phyloP scores from a whole-genome alignment of 1,140 invertebrate genomes.

The Leucophenga varia region DNA sequence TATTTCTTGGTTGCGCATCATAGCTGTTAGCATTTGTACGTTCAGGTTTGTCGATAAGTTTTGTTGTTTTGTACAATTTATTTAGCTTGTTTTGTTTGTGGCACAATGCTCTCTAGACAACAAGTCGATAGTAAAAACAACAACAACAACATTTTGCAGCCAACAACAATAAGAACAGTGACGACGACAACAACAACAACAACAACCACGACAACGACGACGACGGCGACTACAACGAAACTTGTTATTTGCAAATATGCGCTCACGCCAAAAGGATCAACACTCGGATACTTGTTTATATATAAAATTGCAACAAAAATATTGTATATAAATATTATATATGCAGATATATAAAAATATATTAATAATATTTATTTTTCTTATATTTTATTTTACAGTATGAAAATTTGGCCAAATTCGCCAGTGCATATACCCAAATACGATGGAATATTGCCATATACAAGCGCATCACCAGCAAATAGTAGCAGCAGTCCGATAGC shows the following conservation, averaged over 20 bases:
- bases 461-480: slow-evolving; percentile 39
- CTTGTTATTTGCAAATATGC: slow-evolving; percentile 38
- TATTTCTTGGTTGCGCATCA: too few species aligned
- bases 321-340: slow-evolving; percentile 24
- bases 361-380: slow-evolving; percentile 4
- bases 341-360: slow-evolving; percentile 2
- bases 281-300: slow-evolving; percentile 16
- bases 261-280: slow-evolving; percentile 40
- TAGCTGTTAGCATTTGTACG: too few species aligned
- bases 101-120: too few species aligned
- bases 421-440: slow-evolving; percentile 56
- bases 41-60: too few species aligned
- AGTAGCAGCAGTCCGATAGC: slow-evolving; percentile 49
- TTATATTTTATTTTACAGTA: slow-evolving; percentile 27
- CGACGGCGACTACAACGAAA: too few species aligned
- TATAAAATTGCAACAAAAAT: slow-evolving; percentile 9
- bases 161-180: too few species aligned
- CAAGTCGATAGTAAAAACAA: too few species aligned
- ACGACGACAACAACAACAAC: too few species aligned
- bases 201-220: too few species aligned
- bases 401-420: slow-evolving; percentile 55
- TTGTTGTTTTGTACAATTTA: too few species aligned
- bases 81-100: too few species aligned
- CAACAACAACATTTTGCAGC: too few species aligned
- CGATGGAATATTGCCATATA: slow-evolving; percentile 49